A percentile compares a stretch with the other conserved stretches of the same genome.
phyloP scores from a whole-genome alignment of 2,797 vertebrate species.

The Poeciliopsis infans region DNA sequence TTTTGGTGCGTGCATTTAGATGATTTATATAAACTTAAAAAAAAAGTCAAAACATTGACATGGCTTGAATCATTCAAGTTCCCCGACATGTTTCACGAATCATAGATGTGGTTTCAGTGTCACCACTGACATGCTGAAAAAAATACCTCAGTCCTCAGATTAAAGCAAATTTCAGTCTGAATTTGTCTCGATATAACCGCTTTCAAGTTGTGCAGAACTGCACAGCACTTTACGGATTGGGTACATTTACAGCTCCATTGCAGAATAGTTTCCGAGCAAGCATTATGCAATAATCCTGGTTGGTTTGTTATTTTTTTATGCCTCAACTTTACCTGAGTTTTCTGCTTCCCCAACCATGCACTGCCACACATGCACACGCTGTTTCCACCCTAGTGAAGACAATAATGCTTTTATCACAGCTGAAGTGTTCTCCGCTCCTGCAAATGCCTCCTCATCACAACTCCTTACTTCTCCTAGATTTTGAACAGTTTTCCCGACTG shows the following conservation, averaged over 20 bases:
- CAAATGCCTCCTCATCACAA: conserved; percentile 19
- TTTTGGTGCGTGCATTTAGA: not conserved
- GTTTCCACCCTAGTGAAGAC: conserved; percentile 37
- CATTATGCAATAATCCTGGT: conserved; percentile 11
- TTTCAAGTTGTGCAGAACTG: not conserved
- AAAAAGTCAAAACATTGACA: not conserved
- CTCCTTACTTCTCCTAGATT: conserved; percentile 12
- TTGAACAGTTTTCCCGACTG: conserved; percentile 34
- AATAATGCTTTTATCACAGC: conserved; percentile 35
- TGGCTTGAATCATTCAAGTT: not conserved
- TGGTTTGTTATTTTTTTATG: conserved; percentile 28
- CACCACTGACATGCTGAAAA: conserved; percentile 23
- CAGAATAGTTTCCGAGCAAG: not conserved
- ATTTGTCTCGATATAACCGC: not conserved
- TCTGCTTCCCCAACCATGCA: conserved; percentile 47
- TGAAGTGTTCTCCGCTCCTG: conserved; percentile 35
- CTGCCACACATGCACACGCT: conserved; percentile 33
- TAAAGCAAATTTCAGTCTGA: conserved; percentile 13
- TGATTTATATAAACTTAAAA: not conserved
- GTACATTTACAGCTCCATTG: not conserved
- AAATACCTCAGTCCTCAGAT: conserved; percentile 17
- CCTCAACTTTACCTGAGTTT: conserved; percentile 36
- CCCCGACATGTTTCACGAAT: conserved; percentile 40
- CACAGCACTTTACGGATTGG: not conserved
- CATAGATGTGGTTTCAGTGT: conserved; percentile 40